phyloP scores from a whole-genome alignment of 2,797 vertebrate genomes.

The Moxostoma hubbsi region DNA sequence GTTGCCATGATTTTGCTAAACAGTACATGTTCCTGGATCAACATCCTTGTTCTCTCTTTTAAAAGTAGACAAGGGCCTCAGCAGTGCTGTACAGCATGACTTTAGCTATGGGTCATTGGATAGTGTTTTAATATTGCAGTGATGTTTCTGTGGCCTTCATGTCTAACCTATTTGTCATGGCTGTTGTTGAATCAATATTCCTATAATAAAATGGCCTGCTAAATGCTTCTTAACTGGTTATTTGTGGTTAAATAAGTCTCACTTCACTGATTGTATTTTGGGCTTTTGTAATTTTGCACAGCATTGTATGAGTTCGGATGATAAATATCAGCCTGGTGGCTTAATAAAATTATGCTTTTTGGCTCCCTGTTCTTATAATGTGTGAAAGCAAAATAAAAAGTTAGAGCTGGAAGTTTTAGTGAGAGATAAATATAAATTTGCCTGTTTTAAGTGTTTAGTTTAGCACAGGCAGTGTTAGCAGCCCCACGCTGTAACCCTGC shows the following conservation, averaged over 20 bases:
- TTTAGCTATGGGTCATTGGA: not conserved
- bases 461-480: conserved; percentile 61
- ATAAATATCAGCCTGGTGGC: not conserved
- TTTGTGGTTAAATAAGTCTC: conserved; percentile 8
- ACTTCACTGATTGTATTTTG: not conserved
- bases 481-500: conserved; percentile 70
- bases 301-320: not conserved
- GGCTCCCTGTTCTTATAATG: not conserved
- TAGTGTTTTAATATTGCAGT: not conserved
- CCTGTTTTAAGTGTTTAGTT: conserved; percentile 72
- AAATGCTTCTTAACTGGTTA: not conserved
- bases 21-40: not conserved
- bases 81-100: not conserved
- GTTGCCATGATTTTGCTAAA: not conserved
- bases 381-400: conserved; percentile 21
- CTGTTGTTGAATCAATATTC: not conserved
- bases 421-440: conserved; percentile 75
- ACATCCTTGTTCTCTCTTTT: conserved; percentile 12
- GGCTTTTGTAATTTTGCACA: not conserved
- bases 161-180: conserved; percentile 7
- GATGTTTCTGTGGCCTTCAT: not conserved
- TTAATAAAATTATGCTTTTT: conserved; percentile 13
- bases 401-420: conserved; percentile 52
- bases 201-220: not conserved
- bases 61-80: not conserved